Base-by-base conservation (phyloP, 2,797 vertebrate genomes). In the Mareca strepera region DNA sequence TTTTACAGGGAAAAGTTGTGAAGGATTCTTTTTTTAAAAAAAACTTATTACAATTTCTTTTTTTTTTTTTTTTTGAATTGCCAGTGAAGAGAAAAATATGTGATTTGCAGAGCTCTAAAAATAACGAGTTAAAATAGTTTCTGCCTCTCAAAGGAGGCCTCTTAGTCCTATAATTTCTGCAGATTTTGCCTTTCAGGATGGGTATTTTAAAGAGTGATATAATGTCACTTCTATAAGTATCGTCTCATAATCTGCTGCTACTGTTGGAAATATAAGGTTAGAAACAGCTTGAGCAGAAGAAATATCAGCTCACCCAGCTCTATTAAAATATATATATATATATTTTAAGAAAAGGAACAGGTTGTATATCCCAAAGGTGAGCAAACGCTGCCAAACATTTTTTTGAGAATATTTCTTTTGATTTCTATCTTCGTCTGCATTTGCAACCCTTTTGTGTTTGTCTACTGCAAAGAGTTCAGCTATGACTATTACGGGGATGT, bases 51-150 rank as follows among this genome's bases (percentile, higher is more conserved):
- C 86, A 92, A 94, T 94, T 96, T 95, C 86, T 53, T 20, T 79
- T 55, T 82, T 82, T 77, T 84, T 74, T 46, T 82, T 84, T 89
- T 94, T 90, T 76, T 90, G 25, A 93, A 93, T 95, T 96, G 88
- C 93, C 69, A 95, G 58, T 48, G 92, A 96, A 80, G 78, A 95
- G 93, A 91, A 97, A 96, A 96, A 95, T 91, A 95, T 75, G 86
- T 94, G 95, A 96, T 94, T 94, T 95, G 79, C 88, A 96, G 78
- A 91, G 92, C 87, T 95, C 93, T 97, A 96, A 97, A 97, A 96
- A 97, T 96, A 97, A 93, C 66, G 8, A 96, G 81, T 96, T 96
- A 94, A 96, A 97, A 96, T 89, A 96, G 95, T 96, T 96, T 90
- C 94, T 95, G 93, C 92, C 73, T 97, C 94, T 96, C 94, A 96